Evolutionary conservation across 2,113 vertebrate genomes (phyloP).

Genomic region (Taurulus bubalis): DNA sequence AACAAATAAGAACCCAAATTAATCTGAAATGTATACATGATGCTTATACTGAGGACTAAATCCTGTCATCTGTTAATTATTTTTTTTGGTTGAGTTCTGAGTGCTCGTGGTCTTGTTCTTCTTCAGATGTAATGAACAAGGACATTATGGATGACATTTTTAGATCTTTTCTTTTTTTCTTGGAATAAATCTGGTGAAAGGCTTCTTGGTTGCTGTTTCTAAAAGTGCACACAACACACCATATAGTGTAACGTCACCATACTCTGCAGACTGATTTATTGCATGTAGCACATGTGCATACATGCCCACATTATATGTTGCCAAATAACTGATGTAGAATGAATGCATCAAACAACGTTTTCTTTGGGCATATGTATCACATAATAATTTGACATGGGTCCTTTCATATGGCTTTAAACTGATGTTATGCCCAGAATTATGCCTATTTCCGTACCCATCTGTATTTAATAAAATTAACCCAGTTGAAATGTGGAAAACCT

Average conservation of each 20-base stretch:
- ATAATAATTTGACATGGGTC: neutral
- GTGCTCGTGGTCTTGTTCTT: slow-evolving; percentile 65
- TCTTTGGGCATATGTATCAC: neutral
- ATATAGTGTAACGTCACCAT: neutral
- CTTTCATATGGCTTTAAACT: neutral
- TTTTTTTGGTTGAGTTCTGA: slow-evolving; percentile 62
- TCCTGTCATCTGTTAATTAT: slow-evolving; percentile 45
- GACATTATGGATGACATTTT: slow-evolving; percentile 54
- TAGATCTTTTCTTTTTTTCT: slow-evolving; percentile 66
- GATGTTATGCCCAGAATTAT: neutral
- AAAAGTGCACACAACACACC: slow-evolving; percentile 11
- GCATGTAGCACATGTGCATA: too few relatives aligned
- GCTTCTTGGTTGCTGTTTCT: slow-evolving; percentile 38
- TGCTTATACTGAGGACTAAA: slow-evolving; percentile 61
- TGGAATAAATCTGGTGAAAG: slow-evolving; percentile 81
- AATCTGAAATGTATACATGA: slow-evolving; percentile 64
- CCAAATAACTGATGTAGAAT: neutral
- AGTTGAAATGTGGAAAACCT: neutral
- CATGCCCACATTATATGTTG: too few relatives aligned
- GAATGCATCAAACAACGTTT: neutral
- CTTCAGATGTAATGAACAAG: slow-evolving; percentile 60
- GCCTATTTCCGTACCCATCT: neutral
- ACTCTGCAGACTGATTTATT: neutral
- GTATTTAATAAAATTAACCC: neutral
- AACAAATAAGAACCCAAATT: slow-evolving; percentile 55